phyloP scores from a whole-genome alignment of 2,797 vertebrate genomes.

The Oophaga sylvatica region DNA sequence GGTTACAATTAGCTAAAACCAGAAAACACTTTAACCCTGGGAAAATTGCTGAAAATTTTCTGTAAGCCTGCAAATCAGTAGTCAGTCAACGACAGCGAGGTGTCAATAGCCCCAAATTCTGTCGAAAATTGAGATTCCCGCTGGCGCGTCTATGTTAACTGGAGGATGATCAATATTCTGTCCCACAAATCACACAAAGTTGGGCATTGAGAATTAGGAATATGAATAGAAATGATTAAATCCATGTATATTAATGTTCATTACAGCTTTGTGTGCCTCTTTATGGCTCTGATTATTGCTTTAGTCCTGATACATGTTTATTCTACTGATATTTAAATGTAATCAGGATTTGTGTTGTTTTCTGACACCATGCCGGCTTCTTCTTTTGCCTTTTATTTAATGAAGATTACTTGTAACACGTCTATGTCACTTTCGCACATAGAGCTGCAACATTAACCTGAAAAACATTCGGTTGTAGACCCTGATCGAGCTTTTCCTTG shows the following conservation, averaged over 20 bases:
- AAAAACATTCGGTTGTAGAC: neutral
- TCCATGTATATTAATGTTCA: slow-evolving; percentile 42
- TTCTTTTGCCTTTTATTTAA: slow-evolving; percentile 43
- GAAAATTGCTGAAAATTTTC: too few species aligned
- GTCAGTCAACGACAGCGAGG: neutral
- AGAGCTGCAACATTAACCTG: slow-evolving; percentile 12
- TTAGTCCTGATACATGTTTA: slow-evolving; percentile 38
- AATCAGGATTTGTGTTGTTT: slow-evolving; percentile 46
- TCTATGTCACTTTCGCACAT: slow-evolving; percentile 8
- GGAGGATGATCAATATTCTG: slow-evolving; percentile 2
- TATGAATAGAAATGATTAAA: slow-evolving; percentile 28
- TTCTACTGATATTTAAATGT: slow-evolving; percentile 52
- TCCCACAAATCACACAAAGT: neutral
- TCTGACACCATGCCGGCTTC: slow-evolving; percentile 29
- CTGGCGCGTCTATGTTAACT: neutral
- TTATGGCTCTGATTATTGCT: slow-evolving; percentile 31
- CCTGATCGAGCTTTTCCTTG: neutral
- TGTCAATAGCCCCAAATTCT: neutral
- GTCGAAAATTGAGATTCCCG: neutral
- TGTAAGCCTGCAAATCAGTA: neutral
- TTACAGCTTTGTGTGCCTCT: slow-evolving; percentile 23
- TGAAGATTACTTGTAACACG: slow-evolving; percentile 11
- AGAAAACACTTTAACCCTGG: neutral
- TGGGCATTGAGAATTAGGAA: neutral
- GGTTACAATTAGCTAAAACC: neutral